Base-by-base conservation (phyloP, 2,888 invertebrate species). In the Ormyrus rosae region DNA sequence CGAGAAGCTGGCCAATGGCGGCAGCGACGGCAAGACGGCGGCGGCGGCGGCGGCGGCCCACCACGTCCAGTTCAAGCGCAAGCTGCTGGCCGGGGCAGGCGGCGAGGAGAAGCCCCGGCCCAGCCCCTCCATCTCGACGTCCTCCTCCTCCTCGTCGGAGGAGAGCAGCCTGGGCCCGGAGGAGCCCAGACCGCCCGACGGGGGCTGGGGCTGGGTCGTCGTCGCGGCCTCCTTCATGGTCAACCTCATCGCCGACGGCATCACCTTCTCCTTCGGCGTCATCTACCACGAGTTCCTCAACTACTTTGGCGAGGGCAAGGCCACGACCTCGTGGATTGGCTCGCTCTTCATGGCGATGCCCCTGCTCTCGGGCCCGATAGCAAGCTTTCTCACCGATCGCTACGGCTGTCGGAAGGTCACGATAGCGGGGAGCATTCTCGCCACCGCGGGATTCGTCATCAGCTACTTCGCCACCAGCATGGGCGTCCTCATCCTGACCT, bases 131-230 rank as follows among this genome's bases (percentile, higher is more conserved):
- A 86, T 88, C 48, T 89, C 92, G 82, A 86, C 88, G 19, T 88
- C 90, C 48, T 78, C 82, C 1, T 91, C 92, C 60, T 92, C 92
- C 82, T 91, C 92, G 80, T 93, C 93, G 68, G 93, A 94, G 63
- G 93, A 93, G 84, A 94, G 79, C 10, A 94, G 94, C 80, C 92
- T 94, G 63, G 93, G 93, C 10, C 93, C 93, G 85, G 92, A 94
- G 7, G 95, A 95, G 89, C 94, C 94, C 0, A 91, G 94, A 34
- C 95, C 96, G 0, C 97, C 96, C 1, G 97, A 97, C 90, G 97
- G 97, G 9, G 97, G 97, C 11, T 97, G 96, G 95, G 97, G 97
- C 6, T 98, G 98, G 98, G 95, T 98, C 51, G 94, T 98, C 71
- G 97, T 98, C 0, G 94, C 95, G 81, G 96, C 96, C 46, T 95